Conservation (phyloP, 2,797 vertebrate genomes). For the Otus scops region DNA sequence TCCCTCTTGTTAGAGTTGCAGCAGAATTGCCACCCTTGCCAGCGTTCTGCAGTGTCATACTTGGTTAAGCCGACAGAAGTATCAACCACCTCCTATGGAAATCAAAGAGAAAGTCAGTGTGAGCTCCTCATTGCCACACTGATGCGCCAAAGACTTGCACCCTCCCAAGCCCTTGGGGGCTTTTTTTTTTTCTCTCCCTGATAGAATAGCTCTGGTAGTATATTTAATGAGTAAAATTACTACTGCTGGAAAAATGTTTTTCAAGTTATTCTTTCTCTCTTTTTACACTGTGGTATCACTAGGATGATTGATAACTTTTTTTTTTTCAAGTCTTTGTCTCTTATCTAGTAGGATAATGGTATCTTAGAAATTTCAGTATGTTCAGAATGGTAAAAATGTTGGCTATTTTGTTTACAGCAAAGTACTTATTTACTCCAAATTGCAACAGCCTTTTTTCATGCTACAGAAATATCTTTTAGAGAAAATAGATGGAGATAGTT, state of each 20-base stretch:
- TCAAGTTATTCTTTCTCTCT: neutral
- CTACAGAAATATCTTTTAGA: neutral
- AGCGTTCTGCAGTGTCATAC: neutral
- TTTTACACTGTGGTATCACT: neutral
- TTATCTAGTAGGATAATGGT: neutral
- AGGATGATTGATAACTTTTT: neutral
- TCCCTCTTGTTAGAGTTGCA: neutral
- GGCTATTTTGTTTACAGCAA: neutral
- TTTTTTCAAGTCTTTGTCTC: neutral
- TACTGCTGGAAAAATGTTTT: neutral
- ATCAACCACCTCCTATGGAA: neutral
- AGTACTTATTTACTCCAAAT: neutral
- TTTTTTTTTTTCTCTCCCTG: neutral
- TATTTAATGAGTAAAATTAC: neutral
- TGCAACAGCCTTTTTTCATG: neutral
- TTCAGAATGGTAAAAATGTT: neutral
- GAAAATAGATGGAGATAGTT: neutral
- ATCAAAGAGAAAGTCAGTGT: neutral
- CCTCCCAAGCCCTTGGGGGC: accelerated
- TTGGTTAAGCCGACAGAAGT: neutral
- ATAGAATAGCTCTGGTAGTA: neutral
- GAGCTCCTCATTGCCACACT: neutral
- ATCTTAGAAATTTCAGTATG: neutral
- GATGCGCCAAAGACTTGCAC: neutral
- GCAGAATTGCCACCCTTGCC: neutral